Evolutionary conservation across 2,797 vertebrate species (phyloP).

Genomic region (Lagorchestes hirsutus): DNA sequence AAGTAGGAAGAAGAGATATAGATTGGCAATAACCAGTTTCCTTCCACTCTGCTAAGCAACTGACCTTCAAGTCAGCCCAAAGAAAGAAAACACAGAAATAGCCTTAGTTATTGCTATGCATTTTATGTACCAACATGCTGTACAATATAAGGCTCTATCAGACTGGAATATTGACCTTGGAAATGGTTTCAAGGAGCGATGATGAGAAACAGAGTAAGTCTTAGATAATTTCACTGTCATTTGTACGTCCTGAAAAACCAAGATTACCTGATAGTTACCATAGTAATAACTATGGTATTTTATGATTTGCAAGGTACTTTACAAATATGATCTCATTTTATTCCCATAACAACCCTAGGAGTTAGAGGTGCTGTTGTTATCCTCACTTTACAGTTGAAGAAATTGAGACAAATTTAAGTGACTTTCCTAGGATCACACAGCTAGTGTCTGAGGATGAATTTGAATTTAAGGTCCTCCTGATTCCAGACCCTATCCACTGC

Average conservation of each 20-base stretch:
- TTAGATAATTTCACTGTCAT: background rate
- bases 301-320: background rate
- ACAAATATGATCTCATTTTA: background rate
- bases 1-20: conserved; percentile 20
- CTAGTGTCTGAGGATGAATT: background rate
- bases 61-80: background rate
- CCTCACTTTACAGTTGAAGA: background rate
- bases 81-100: background rate
- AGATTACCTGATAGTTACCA: background rate
- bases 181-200: background rate
- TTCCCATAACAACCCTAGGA: background rate
- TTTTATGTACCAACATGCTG: background rate
- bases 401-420: background rate
- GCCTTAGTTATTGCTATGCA: background rate
- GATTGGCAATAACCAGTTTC: background rate
- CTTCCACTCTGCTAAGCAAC: conserved; percentile 14
- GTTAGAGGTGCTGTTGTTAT: background rate
- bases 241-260: background rate
- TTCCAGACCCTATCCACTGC: background rate
- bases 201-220: background rate
- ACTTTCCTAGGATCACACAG: background rate
- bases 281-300: background rate
- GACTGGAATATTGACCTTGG: background rate
- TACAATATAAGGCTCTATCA: background rate
- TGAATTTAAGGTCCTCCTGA: background rate